Evolutionary conservation across 2,113 vertebrate species (phyloP).

Genomic region (Hystrix brachyura): DNA sequence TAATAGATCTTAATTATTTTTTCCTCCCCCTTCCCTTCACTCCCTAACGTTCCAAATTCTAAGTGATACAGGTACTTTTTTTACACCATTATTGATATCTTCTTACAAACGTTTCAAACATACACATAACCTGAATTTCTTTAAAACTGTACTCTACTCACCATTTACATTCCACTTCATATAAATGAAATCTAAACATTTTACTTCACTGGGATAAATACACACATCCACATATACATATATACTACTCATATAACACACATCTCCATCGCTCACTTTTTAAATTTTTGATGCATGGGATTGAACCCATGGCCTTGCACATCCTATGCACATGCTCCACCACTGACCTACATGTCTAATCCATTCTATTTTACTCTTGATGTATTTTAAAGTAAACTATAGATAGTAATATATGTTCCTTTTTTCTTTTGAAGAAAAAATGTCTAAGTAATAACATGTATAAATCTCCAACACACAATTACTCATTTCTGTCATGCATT

Average conservation of each 20-base stretch:
- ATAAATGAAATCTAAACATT: not conserved
- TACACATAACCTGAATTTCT: not conserved
- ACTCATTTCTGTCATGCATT: constrained; percentile 26
- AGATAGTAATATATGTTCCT: not conserved
- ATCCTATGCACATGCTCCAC: not conserved
- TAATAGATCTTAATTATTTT: too few species aligned
- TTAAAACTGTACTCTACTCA: not conserved
- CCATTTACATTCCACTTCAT: not conserved
- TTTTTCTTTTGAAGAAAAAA: constrained; percentile 1
- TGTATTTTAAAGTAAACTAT: not conserved
- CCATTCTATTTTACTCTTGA: constrained; percentile 29
- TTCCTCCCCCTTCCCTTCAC: too few species aligned
- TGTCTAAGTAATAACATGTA: not conserved
- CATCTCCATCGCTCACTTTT: not conserved
- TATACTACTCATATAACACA: not conserved
- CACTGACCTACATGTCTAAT: not conserved
- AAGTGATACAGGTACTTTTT: not conserved
- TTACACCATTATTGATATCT: not conserved
- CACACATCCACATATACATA: not conserved
- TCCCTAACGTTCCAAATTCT: not conserved
- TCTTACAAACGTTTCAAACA: not conserved
- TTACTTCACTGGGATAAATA: not conserved
- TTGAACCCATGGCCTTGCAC: too few species aligned
- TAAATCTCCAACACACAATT: not conserved
- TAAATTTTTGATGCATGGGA: not conserved